Evolutionary conservation across 1,140 invertebrate species (phyloP), one percentile per base, ranked within the genome.

Genomic region (Neodiprion pinetum): DNA sequence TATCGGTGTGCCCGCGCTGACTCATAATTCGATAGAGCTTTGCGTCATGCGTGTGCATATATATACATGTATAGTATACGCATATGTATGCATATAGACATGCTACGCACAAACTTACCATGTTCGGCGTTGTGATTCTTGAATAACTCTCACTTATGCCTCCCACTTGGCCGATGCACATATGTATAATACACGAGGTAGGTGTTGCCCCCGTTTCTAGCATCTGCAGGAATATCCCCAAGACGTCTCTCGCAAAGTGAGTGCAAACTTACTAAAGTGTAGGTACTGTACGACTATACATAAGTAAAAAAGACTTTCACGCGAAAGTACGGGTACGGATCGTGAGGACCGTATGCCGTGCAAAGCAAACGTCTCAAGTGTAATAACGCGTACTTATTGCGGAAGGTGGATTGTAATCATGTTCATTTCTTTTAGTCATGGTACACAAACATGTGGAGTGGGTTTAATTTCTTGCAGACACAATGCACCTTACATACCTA

Each of bases 71-170:
- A 21, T 21, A 21, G 17, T 40, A 3, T 40, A 40, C 28, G 5
- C 28, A 2, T 40, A 40, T 40, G 28, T 2, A 40, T 40, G 28
- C 28, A 40, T 5, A 5, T 40, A 40, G 2, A 40, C 28, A 40
- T 40, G 28, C 2, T 40, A 40, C 28, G 28, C 28, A 40, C 28
- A 5, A 40, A 40, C 28, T 40, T 40, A 40, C 28, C 28, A 40
- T 40, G 70, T 66, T 65, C n/a, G 50, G 40, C 12, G 21, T 65
- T 72, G 28, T 72, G 61, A 66, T 72, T 65, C 28, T 65, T 65
- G 12, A 65, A 65, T 14, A 65, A 17, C 17, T 65, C 12, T 65
- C 61, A 65, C 17, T 65, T 65, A 65, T 65, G 4, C 17, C 17
- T 65, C 4, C 12, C 17, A 65, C 61, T 14, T 65, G 17, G 61